A percentile compares a stretch with the other conserved stretches of the same genome.
Evolutionary conservation across 2,888 invertebrate genomes (phyloP).

Genomic region (Cylindroiulus punctatus): DNA sequence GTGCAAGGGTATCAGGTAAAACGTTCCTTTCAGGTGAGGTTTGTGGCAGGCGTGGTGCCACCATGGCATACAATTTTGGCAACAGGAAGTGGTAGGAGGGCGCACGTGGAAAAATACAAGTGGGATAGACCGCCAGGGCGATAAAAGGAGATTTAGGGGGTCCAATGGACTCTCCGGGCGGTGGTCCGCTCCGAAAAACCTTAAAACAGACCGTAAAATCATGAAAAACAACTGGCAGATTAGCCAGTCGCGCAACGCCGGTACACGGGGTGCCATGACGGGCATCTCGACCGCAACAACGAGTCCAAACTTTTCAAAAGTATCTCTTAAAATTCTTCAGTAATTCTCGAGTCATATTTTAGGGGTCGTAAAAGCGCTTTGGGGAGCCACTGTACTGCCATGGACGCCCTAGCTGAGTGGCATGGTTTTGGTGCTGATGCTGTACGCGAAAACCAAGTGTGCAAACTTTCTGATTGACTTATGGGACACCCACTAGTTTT

Average conservation of each 20-base stretch:
- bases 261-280: not conserved
- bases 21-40: slow-evolving; percentile 13
- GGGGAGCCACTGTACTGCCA: not conserved
- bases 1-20: slow-evolving; percentile 30
- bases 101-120: slow-evolving; percentile 31
- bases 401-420: not conserved
- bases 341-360: not conserved
- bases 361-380: not conserved
- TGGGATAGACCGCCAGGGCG: not conserved
- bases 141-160: slow-evolving; percentile 12
- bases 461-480: no score
- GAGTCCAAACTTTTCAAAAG: not conserved
- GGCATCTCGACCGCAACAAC: not conserved
- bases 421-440: not conserved
- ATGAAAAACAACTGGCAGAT: not conserved
- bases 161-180: not conserved
- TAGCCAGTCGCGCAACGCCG: not conserved
- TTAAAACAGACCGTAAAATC: not conserved
- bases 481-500: no score
- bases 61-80: slow-evolving; percentile 19
- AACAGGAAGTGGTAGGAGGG: slow-evolving; percentile 33
- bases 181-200: not conserved
- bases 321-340: not conserved
- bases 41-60: slow-evolving; percentile 44
- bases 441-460: not conserved